Evolutionary conservation across 1,140 invertebrate species (phyloP).

Genomic region (Idris sp.): DNA sequence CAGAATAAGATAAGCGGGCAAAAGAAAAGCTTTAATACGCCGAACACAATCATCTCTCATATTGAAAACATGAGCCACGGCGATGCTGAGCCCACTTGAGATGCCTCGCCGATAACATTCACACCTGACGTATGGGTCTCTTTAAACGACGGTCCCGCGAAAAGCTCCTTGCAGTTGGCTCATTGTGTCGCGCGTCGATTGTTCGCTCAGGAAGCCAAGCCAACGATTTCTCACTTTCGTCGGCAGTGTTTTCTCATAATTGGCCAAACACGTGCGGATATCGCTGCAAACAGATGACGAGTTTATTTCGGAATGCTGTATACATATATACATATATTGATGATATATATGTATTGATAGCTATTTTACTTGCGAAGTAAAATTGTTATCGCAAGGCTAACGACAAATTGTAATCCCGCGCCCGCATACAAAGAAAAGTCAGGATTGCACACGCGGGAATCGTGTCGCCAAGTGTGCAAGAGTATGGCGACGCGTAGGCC

Average conservation of each 20-base stretch:
- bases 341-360: no score
- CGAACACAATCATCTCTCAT: slow-evolving; percentile 38
- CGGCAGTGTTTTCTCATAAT: slow-evolving; percentile 52
- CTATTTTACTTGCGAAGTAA: slow-evolving; percentile 70
- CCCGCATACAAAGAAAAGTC: slow-evolving; percentile 60
- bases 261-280: slow-evolving; percentile 32
- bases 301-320: no score
- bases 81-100: slow-evolving; percentile 27
- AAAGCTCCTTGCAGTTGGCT: slow-evolving; percentile 38
- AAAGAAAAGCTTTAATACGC: slow-evolving; percentile 28
- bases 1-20: slow-evolving; percentile 4
- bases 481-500: slow-evolving; percentile 44
- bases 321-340: no score
- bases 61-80: slow-evolving; percentile 32
- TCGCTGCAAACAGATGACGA: slow-evolving; percentile 12
- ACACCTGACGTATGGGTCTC: slow-evolving; percentile 50
- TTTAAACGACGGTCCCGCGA: slow-evolving; percentile 47
- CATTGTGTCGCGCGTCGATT: slow-evolving; percentile 53
- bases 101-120: slow-evolving; percentile 50
- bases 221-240: slow-evolving; percentile 40
- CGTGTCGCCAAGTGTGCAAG: slow-evolving; percentile 41
- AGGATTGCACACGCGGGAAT: slow-evolving; percentile 21
- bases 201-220: slow-evolving; percentile 43
- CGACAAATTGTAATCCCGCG: slow-evolving; percentile 73
- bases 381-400: slow-evolving; percentile 75